Percentiles rank a stretch among this genome's conserved stretches.
Evolutionary conservation across 2,797 vertebrate species (phyloP).

Genomic region (Semaprochilodus insignis): DNA sequence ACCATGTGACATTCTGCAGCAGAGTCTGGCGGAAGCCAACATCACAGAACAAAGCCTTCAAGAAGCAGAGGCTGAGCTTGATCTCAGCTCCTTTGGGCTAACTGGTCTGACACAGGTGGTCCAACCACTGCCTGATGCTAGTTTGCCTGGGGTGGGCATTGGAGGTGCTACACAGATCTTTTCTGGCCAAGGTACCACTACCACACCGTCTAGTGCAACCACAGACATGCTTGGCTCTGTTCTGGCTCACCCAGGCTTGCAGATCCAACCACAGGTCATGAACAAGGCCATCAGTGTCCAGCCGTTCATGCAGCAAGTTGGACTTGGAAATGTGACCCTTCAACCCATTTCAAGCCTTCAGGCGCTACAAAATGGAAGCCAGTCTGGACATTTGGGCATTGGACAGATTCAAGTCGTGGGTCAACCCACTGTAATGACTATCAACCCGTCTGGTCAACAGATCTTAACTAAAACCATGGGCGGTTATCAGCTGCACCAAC

Average conservation of each 20-base stretch:
- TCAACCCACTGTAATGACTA: slow-evolving; percentile 95
- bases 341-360: slow-evolving; percentile 93
- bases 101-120: slow-evolving; percentile 90
- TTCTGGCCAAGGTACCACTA: slow-evolving; percentile 72
- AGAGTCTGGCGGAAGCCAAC: slow-evolving; percentile 95
- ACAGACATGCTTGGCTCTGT: slow-evolving; percentile 89
- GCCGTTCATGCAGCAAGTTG: slow-evolving; percentile 92
- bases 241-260: slow-evolving; percentile 81
- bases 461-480: slow-evolving; percentile 91
- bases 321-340: slow-evolving; percentile 93
- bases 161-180: slow-evolving; percentile 85
- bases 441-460: slow-evolving; percentile 89
- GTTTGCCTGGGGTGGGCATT: slow-evolving; percentile 74
- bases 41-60: slow-evolving; percentile 96
- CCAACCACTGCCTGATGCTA: slow-evolving; percentile 81
- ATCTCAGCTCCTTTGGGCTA: slow-evolving; percentile 92
- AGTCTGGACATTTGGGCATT: slow-evolving; percentile 88
- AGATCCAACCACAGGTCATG: slow-evolving; percentile 87
- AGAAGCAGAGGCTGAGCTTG: slow-evolving; percentile 93
- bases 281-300: slow-evolving; percentile 95
- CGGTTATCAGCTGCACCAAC: slow-evolving; percentile 88
- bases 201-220: slow-evolving; percentile 72
- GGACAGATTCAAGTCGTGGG: slow-evolving; percentile 96
- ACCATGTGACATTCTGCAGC: slow-evolving; percentile 96
- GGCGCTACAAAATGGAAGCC: slow-evolving; percentile 90